Base-by-base conservation (phyloP, 2,113 vertebrate species). In the Ctenodactylus gundi region DNA sequence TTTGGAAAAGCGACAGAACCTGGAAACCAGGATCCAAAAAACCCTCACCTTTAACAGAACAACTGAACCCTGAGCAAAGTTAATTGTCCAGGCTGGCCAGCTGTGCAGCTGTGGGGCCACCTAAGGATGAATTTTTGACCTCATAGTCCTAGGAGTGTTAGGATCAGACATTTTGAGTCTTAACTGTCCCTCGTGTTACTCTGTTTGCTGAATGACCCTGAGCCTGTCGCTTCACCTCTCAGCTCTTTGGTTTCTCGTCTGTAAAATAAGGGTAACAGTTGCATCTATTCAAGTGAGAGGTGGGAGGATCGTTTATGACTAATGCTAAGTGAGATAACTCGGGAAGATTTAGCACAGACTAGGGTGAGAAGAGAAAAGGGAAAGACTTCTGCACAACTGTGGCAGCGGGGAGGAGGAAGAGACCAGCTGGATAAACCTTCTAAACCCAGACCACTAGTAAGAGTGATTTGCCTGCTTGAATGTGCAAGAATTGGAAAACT, bases 391-490 rank as follows among this genome's bases (percentile, higher is more conserved):
- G 15, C 25, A 73, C 39, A 80, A 75, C 18, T 51, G 15, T 21
- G 8, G 65, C 29, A 55, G 25, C 68, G 62, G 60, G 36, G 85
- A 10, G 39, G 58, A 92, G 39, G 46, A 92, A 82, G 57, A 78
- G 13, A 87, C n/a, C 51, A 77, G 73, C 3, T 29, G 12, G 23
- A 17, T 60, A 49, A 91, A 80, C 46, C 49, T 18, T 58, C 76
- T 31, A 86, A 81, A 72, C 17, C 6, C n/a, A 70, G 3, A 90
- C 10, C n/a, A n/a, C 31, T 57, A 75, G 34, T 44, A 49, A 87
- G 55, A 78, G 21, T 76, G 29, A 89, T 94, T 89, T 86, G 60
- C 78, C 68, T 92, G 62, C n/a, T 88, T 39, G 78, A 93, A 82
- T 58, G 31, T 23, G 36, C 60, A 80, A 88, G 76, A 82, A 49